Evolutionary conservation across 2,113 vertebrate genomes (phyloP).

Genomic region (Oryzias melastigma): DNA sequence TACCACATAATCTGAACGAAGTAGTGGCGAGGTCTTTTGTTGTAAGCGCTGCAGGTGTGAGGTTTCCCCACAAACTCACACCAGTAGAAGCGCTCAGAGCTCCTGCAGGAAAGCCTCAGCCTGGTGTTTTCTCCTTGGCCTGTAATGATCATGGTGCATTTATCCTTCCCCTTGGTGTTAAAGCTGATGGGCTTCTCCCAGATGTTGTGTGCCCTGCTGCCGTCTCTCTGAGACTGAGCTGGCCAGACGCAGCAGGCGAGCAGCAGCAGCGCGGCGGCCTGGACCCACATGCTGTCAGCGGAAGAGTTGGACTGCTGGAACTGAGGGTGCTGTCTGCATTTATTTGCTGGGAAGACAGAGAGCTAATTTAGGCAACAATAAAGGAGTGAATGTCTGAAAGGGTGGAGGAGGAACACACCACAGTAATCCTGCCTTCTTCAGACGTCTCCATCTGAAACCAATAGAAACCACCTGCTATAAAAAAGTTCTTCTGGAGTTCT

Average conservation of each 20-base stretch:
- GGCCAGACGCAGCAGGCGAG: conserved; percentile 63
- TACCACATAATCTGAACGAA: conserved; percentile 79
- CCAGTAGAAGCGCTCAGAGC: conserved; percentile 72
- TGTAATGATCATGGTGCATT: conserved; percentile 73
- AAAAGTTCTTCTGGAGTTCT: too few relatives aligned
- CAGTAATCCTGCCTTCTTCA: background rate
- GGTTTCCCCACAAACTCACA: conserved; percentile 82
- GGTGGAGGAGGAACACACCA: conserved; percentile 14
- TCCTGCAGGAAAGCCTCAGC: conserved; percentile 75
- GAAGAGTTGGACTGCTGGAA: conserved; percentile 11
- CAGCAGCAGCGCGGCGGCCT: conserved; percentile 66
- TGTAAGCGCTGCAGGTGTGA: conserved; percentile 74
- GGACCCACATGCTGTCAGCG: conserved; percentile 74
- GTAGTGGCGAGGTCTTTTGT: conserved; percentile 78
- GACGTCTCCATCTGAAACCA: too few relatives aligned
- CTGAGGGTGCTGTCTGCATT: conserved; percentile 59
- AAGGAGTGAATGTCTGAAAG: background rate
- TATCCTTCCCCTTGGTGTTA: conserved; percentile 74
- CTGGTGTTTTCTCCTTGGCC: conserved; percentile 69
- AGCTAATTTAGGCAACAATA: conserved; percentile 47
- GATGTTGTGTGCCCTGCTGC: conserved; percentile 50
- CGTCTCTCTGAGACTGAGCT: conserved; percentile 58
- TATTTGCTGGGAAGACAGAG: conserved; percentile 72
- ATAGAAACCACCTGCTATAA: too few relatives aligned
- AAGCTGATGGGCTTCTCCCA: conserved; percentile 78